Percentiles rank a stretch among this genome's conserved stretches.
Conservation (phyloP, 2,797 vertebrate genomes). For the Mus spretus region DNA sequence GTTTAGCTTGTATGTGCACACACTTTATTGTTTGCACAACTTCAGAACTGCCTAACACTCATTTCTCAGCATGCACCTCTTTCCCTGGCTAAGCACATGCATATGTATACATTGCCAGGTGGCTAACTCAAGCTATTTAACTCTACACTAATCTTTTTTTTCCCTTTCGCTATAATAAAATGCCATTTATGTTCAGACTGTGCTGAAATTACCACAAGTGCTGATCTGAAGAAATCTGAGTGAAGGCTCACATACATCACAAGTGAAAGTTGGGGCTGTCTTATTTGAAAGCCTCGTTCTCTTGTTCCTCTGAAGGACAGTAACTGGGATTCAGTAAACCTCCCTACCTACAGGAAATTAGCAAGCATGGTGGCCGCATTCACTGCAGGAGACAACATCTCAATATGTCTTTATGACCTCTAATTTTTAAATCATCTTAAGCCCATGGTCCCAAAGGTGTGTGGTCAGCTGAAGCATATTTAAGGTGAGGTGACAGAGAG, state of each 20-base stretch:
- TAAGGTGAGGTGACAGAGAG: background rate
- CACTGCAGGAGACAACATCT: background rate
- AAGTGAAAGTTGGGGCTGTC: background rate
- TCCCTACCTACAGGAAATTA: background rate
- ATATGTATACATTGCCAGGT: background rate
- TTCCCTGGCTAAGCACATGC: background rate
- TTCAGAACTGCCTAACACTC: background rate
- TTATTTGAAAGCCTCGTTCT: background rate
- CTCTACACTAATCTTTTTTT: background rate
- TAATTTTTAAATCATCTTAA: background rate
- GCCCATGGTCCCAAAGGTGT: background rate
- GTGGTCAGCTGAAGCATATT: background rate
- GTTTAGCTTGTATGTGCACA: background rate
- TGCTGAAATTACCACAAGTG: slow-evolving; percentile 20
- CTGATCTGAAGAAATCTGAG: background rate
- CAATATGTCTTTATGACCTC: background rate
- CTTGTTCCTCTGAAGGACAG: background rate
- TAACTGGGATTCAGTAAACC: background rate
- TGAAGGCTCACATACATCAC: background rate
- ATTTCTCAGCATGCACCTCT: background rate
- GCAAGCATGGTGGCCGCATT: background rate
- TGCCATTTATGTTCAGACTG: background rate
- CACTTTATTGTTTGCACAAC: background rate
- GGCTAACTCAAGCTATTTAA: background rate
- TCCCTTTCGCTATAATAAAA: background rate